Evolutionary conservation across 2,888 invertebrate species (phyloP).

Genomic region (Eupithecia centaureata): DNA sequence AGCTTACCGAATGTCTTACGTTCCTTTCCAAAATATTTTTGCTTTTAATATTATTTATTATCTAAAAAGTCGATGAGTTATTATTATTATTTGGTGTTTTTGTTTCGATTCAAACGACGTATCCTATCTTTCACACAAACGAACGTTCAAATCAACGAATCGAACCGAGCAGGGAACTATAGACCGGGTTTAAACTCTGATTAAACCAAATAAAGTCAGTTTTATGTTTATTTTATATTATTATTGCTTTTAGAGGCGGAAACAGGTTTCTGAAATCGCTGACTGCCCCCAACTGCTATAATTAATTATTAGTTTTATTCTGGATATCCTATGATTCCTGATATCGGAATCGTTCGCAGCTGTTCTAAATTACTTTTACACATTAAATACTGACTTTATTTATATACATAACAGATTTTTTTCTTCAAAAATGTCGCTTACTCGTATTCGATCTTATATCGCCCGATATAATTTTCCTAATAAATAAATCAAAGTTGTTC

Average conservation of each 20-base stretch:
- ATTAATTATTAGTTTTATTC: constrained; percentile 18
- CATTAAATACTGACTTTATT: constrained; percentile 31
- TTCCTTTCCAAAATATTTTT: constrained; percentile 76
- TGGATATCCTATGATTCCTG: neutral
- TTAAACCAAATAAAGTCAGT: constrained; percentile 39
- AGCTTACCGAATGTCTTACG: constrained; percentile 69
- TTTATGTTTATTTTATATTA: constrained; percentile 17
- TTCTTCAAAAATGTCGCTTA: constrained; percentile 38
- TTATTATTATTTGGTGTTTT: constrained; percentile 80
- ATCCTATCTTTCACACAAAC: constrained; percentile 44
- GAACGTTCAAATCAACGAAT: constrained; percentile 40
- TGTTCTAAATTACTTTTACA: constrained; percentile 6
- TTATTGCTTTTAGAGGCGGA: constrained; percentile 43
- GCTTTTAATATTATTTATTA: constrained; percentile 77
- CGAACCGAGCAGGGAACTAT: constrained; percentile 34
- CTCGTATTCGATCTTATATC: constrained; percentile 45
- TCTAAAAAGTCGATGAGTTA: constrained; percentile 83
- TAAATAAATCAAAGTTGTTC: constrained; percentile 75
- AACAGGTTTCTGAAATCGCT: constrained; percentile 28
- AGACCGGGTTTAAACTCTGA: constrained; percentile 21
- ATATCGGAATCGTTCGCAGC: neutral
- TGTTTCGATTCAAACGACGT: constrained; percentile 76
- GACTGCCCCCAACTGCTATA: constrained; percentile 36
- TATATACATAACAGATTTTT: constrained; percentile 9
- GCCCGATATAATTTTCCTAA: constrained; percentile 75